A percentile compares a stretch with the other conserved stretches of the same genome.
These are phyloP conservation scores for Spatulosminthurus flaviceps DNA, from an alignment of 2,888 invertebrate species.

Conservation along the genomic window DNA sequence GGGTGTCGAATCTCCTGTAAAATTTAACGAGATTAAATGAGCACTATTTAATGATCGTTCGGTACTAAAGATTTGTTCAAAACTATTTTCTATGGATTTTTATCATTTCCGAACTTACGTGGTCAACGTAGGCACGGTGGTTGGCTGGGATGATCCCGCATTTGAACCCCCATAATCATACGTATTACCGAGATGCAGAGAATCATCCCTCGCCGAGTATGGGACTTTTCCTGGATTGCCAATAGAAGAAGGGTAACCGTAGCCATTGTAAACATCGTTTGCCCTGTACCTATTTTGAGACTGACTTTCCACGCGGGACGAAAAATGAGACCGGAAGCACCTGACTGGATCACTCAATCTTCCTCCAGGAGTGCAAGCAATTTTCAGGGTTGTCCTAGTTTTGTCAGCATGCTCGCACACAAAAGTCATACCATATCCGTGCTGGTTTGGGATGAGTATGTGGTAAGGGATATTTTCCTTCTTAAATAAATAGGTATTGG, in stretches of 20 bases:
- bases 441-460: conserved; percentile 60
- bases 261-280: too few relatives aligned
- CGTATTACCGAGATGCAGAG: background rate
- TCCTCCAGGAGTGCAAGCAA: conserved; percentile 59
- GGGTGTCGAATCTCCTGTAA: conserved; percentile 46
- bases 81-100: too few relatives aligned
- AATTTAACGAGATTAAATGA: background rate
- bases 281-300: conserved; percentile 22
- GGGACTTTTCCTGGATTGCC: background rate
- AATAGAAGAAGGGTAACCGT: background rate
- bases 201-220: background rate
- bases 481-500: conserved; percentile 51
- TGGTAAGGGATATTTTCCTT: conserved; percentile 53
- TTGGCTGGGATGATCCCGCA: conserved; percentile 18
- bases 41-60: too few relatives aligned
- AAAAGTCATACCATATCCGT: conserved; percentile 61
- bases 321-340: conserved; percentile 58
- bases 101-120: conserved; percentile 37
- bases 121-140: conserved; percentile 36
- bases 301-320: conserved; percentile 51
- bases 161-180: background rate
- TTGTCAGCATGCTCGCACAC: conserved; percentile 51
- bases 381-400: conserved; percentile 48
- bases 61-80: too few relatives aligned
- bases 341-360: conserved; percentile 55